A percentile compares a stretch with the other conserved stretches of the same genome.
Evolutionary conservation across 2,888 invertebrate genomes (phyloP).

Genomic region (Rhodophaea formosa): DNA sequence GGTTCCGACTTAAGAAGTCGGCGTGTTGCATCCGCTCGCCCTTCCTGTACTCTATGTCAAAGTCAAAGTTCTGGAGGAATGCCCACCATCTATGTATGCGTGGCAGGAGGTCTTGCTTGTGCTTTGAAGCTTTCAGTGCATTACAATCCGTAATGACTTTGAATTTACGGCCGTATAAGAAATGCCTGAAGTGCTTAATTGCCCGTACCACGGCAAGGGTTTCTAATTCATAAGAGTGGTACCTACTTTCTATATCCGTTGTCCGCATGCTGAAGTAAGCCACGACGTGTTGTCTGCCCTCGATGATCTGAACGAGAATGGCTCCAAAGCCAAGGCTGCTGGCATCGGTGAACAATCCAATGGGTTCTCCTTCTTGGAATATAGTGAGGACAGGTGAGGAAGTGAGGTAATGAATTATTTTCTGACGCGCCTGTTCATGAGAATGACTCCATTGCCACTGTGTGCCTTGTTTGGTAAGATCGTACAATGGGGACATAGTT

Average conservation of each 20-base stretch:
- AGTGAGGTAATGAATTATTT: constrained; percentile 25
- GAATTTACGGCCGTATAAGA: constrained; percentile 28
- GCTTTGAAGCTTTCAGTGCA: constrained; percentile 29
- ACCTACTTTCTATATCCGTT: constrained; percentile 26
- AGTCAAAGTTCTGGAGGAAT: constrained; percentile 29
- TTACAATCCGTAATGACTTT: constrained; percentile 34
- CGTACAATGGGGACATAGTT: constrained; percentile 15
- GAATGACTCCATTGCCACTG: not conserved
- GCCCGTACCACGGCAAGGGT: constrained; percentile 34
- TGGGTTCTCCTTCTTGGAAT: constrained; percentile 25
- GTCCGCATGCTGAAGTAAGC: constrained; percentile 33
- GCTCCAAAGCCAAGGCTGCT: constrained; percentile 34
- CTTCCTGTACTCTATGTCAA: constrained; percentile 29
- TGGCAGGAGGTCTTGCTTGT: constrained; percentile 28
- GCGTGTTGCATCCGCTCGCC: constrained; percentile 28
- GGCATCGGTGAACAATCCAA: constrained; percentile 32
- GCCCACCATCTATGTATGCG: constrained; percentile 32
- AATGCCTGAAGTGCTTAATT: constrained; percentile 31
- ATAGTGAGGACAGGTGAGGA: constrained; percentile 30
- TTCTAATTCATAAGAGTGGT: constrained; percentile 34
- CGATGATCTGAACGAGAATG: constrained; percentile 30
- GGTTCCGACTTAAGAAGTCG: constrained; percentile 33
- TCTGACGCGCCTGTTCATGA: constrained; percentile 17
- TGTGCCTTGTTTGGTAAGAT: constrained; percentile 14
- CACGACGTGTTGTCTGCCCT: constrained; percentile 26